A percentile compares a stretch with the other conserved stretches of the same genome.
These are phyloP conservation scores for Panthera tigris DNA, from an alignment of 2,113 vertebrate genomes.

Conservation along the genomic window DNA sequence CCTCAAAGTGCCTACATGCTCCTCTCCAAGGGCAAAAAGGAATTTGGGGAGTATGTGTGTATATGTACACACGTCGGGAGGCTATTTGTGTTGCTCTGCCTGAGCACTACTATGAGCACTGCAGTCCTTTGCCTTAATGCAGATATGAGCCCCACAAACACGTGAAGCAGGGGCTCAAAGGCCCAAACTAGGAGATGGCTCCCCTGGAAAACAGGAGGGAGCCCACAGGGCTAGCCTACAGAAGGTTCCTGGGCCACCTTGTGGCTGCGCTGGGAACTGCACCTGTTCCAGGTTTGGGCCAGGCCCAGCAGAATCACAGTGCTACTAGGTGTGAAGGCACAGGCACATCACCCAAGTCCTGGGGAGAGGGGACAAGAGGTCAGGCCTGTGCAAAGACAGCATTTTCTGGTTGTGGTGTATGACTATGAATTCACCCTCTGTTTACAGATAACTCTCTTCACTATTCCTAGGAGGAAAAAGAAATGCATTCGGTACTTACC, in stretches of 20 bases:
- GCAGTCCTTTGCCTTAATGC: not conserved
- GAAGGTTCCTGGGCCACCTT: not conserved
- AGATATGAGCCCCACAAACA: not conserved
- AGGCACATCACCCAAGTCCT: not conserved
- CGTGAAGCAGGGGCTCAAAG: not conserved
- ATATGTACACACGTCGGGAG: not conserved
- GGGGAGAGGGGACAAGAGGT: not conserved
- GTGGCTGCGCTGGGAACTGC: conserved; percentile 46
- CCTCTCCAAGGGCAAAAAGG: not conserved
- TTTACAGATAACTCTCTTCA: conserved; percentile 97
- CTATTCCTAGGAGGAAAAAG: conserved; percentile 99
- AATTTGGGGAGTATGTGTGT: not conserved
- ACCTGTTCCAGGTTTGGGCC: not conserved
- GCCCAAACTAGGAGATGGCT: not conserved
- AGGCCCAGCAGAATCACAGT: not conserved
- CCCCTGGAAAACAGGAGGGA: not conserved
- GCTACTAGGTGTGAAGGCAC: not conserved
- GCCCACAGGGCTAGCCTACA: not conserved
- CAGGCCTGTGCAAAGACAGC: conserved; percentile 33
- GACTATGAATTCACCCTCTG: conserved; percentile 90
- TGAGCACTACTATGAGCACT: not conserved
- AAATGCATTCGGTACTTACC: conserved; percentile 99
- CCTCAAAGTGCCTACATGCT: not conserved
- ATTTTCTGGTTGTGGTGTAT: conserved; percentile 74
- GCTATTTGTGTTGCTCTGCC: not conserved